Percentiles rank a stretch among this genome's conserved stretches.
Evolutionary conservation across 1,140 invertebrate species (phyloP).

Genomic region (Bathynomus jamesi): DNA sequence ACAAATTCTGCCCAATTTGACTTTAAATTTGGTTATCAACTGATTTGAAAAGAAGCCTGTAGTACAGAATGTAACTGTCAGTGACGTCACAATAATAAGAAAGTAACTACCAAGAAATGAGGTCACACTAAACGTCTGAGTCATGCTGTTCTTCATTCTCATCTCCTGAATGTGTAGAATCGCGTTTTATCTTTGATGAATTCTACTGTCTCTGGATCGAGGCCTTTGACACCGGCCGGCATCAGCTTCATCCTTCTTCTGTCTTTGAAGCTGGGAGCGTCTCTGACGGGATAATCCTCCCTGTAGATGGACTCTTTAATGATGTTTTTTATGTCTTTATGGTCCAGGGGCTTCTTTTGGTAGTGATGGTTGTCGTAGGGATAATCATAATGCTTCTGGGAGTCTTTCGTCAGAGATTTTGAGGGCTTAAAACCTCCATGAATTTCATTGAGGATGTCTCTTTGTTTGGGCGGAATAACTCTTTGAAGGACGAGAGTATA

Average conservation of each 20-base stretch:
- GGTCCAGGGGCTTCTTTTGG: background rate
- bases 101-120: too few relatives aligned
- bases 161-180: too few relatives aligned
- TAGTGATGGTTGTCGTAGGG: background rate
- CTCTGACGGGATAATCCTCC: background rate
- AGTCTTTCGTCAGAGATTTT: background rate
- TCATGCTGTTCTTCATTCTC: too few relatives aligned
- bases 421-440: background rate
- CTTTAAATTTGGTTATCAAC: too few relatives aligned
- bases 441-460: background rate
- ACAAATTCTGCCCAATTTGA: too few relatives aligned
- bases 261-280: background rate
- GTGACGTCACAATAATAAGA: too few relatives aligned
- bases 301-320: background rate
- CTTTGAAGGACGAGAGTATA: background rate
- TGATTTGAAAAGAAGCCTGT: too few relatives aligned
- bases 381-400: background rate
- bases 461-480: background rate
- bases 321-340: background rate
- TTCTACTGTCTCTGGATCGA: background rate
- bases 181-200: background rate
- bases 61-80: too few relatives aligned
- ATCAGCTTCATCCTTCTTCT: background rate
- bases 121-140: too few relatives aligned
- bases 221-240: background rate